Conservation (phyloP, 2,113 vertebrate genomes). For the Chaetops frenatus region DNA sequence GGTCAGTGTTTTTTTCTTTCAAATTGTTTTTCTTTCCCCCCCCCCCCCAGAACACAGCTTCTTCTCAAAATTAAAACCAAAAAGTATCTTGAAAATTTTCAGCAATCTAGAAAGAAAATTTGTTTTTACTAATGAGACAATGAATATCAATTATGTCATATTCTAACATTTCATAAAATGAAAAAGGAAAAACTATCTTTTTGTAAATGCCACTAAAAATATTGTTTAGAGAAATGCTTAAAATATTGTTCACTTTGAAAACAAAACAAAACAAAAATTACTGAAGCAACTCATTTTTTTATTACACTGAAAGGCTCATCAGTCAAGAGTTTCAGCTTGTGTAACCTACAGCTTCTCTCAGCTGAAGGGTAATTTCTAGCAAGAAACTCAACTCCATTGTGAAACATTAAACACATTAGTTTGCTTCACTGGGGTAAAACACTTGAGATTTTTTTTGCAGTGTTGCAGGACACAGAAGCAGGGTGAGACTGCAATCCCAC, state of each 20-base stretch:
- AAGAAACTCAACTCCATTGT: background rate
- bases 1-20: background rate
- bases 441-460: background rate
- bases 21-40: background rate
- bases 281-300: background rate
- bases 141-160: background rate
- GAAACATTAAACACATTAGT: background rate
- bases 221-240: background rate
- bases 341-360: background rate
- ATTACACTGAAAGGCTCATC: background rate
- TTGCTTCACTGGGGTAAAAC: background rate
- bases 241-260: background rate
- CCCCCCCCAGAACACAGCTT: background rate
- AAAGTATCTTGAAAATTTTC: background rate
- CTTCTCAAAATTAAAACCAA: background rate
- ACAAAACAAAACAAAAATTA: background rate
- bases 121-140: background rate
- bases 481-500: background rate
- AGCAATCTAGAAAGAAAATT: background rate
- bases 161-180: background rate
- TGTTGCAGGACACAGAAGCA: background rate
- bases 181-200: background rate
- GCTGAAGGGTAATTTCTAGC: background rate
- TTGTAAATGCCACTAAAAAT: background rate
- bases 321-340: background rate